Conservation (phyloP, 2,113 vertebrate species). For the Gymnarchus niloticus region DNA sequence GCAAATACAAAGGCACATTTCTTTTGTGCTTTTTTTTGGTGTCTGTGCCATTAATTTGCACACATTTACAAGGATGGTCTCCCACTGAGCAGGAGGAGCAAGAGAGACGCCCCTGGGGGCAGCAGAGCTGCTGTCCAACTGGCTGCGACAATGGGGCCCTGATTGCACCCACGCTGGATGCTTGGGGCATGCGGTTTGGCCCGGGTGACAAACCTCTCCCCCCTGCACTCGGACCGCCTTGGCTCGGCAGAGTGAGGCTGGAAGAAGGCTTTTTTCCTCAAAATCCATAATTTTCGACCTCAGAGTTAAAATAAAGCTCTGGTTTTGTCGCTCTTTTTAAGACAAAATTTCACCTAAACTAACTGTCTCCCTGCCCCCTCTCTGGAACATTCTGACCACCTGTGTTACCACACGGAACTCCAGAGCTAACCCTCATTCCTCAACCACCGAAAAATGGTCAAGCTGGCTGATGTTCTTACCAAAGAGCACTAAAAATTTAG, state of each 20-base stretch:
- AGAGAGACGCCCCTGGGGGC: constrained; percentile 33
- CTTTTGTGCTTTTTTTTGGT: neutral
- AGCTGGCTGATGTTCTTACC: neutral
- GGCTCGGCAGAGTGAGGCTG: neutral
- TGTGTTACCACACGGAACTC: neutral
- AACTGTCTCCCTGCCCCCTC: neutral
- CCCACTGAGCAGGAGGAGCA: constrained; percentile 15
- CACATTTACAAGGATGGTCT: neutral
- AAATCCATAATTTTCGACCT: neutral
- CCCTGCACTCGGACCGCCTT: neutral
- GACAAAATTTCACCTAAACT: neutral
- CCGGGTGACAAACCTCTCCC: neutral
- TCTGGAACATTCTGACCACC: neutral
- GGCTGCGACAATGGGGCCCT: constrained; percentile 56
- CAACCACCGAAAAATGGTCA: neutral
- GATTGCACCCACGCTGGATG: constrained; percentile 54
- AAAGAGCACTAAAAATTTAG: too few relatives aligned
- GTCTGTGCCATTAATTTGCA: neutral
- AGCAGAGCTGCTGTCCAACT: constrained; percentile 43
- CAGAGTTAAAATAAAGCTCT: neutral
- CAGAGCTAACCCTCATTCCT: neutral
- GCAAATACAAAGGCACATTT: neutral
- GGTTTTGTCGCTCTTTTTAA: neutral
- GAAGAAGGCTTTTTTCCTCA: neutral
- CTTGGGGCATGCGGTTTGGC: neutral